Base-by-base conservation (phyloP, 92 coral and sea anemone species). In the Phymanthus crucifer region DNA sequence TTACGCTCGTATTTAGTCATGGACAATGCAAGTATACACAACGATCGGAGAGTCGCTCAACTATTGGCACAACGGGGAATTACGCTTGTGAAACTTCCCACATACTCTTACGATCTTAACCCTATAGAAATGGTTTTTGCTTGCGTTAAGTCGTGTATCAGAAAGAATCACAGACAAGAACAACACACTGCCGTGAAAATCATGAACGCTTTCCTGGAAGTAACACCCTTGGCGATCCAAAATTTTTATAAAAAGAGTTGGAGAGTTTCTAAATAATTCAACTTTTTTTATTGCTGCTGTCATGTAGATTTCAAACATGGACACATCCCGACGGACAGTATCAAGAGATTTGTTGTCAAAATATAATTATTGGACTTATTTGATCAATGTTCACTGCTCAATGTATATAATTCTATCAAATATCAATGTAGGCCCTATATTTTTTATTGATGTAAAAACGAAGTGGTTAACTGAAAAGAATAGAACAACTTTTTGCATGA, bases 141-240 rank as follows among this genome's bases (percentile, higher is more conserved):
- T 57, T 57, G 21, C 11, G 66, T 57, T 32, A 57, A 57, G 66
- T 19, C 66, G 32, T 57, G 26, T 57, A 57, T 57, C 12, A 21
- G 66, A 57, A 57, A 32, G 29, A 57, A 26, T 0, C 10, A 19
- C 29, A 26, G 66, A 57, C 33, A 57, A 57, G 66, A 57, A 6
- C 26, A 57, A n/a, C 66, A 57, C 27, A 57, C 23, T n/a, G 66
- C 66, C 23, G 66, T 57, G 9, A 57, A 57, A 57, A 57, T 57
- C 66, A 57, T 57, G 66, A 23, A 57, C 34, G 66, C 31, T 23
- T 57, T 57, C 66, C 66, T 57, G 29, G 66, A 57, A 57, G 29
- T 57, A 57, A 57, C 66, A 57, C 66, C 66, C 23, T 57, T 57
- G 12, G 23, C 32, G 23, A 57, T 57, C 21, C 66, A 57, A 57